A percentile compares a stretch with the other conserved stretches of the same genome.
Conservation (phyloP, 2,797 vertebrate genomes). For the Cryptoprocta ferox region DNA sequence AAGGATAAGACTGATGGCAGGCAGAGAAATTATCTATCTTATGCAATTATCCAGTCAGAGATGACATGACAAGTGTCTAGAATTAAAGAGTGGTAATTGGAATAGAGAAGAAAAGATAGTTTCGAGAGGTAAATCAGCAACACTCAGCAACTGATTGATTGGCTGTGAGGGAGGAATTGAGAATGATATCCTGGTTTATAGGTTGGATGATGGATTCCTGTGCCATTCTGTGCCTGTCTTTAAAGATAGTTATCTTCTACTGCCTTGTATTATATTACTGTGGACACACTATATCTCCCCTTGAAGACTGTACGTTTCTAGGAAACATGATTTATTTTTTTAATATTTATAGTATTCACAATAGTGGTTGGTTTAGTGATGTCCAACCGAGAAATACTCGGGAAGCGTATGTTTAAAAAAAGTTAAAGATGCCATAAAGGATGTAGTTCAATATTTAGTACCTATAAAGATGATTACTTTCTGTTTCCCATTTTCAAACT, state of each 20-base stretch:
- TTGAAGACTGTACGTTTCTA: background rate
- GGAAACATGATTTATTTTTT: background rate
- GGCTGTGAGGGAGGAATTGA: background rate
- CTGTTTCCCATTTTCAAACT: background rate
- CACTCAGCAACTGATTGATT: background rate
- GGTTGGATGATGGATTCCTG: background rate
- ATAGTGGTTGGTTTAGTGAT: background rate
- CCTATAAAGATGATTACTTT: background rate
- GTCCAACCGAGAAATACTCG: background rate
- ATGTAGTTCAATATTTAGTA: background rate
- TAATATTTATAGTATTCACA: background rate
- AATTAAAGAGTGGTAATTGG: conserved; percentile 25
- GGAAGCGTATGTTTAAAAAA: background rate
- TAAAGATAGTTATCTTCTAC: background rate
- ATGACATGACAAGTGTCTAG: background rate
- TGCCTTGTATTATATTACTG: background rate
- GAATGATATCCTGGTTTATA: conserved; percentile 18
- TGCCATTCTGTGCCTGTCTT: background rate
- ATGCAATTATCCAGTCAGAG: background rate
- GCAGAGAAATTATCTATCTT: background rate
- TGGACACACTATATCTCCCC: background rate
- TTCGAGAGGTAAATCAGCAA: background rate
- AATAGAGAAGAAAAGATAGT: background rate
- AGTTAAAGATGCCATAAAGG: background rate
- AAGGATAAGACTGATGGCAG: background rate